A percentile compares a stretch with the other conserved stretches of the same genome.
Evolutionary conservation across 1,140 invertebrate species (phyloP).

Genomic region (Musca domestica): DNA sequence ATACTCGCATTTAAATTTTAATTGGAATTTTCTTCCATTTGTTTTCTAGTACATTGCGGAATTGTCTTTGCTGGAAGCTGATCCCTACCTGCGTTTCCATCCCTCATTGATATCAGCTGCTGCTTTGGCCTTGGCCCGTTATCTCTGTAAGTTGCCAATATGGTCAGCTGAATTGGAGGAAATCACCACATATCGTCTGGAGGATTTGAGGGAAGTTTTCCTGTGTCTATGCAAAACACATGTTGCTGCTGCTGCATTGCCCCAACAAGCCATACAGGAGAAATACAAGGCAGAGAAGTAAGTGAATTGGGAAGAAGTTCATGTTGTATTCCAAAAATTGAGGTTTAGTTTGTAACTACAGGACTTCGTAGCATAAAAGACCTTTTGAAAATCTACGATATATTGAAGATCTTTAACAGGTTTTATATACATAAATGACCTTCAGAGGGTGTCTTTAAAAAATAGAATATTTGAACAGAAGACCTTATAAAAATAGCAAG

Average conservation of each 20-base stretch:
- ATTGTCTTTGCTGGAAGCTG: conserved; percentile 80
- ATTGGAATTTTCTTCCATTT: conserved; percentile 23
- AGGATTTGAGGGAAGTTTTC: conserved; percentile 69
- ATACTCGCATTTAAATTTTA: too few species aligned
- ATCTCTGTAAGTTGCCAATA: conserved; percentile 64
- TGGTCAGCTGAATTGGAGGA: conserved; percentile 67
- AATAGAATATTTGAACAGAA: too few species aligned
- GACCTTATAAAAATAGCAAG: too few species aligned
- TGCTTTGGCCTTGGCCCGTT: conserved; percentile 76
- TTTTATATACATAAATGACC: too few species aligned
- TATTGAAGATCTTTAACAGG: too few species aligned
- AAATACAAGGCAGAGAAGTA: conserved; percentile 79
- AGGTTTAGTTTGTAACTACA: too few species aligned
- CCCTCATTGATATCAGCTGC: conserved; percentile 84
- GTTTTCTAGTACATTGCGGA: conserved; percentile 78
- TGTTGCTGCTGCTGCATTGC: conserved; percentile 61
- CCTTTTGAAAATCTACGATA: too few species aligned
- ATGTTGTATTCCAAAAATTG: too few species aligned
- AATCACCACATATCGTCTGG: conserved; percentile 67
- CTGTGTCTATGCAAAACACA: conserved; percentile 69
- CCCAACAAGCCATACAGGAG: conserved; percentile 80
- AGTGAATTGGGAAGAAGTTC: conserved; percentile 42
- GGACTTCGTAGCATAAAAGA: too few species aligned
- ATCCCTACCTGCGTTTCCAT: conserved; percentile 77
- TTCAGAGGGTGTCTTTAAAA: too few species aligned